Evolutionary conservation across 1,140 invertebrate species (phyloP).

Genomic region (Drosophila bocki): DNA sequence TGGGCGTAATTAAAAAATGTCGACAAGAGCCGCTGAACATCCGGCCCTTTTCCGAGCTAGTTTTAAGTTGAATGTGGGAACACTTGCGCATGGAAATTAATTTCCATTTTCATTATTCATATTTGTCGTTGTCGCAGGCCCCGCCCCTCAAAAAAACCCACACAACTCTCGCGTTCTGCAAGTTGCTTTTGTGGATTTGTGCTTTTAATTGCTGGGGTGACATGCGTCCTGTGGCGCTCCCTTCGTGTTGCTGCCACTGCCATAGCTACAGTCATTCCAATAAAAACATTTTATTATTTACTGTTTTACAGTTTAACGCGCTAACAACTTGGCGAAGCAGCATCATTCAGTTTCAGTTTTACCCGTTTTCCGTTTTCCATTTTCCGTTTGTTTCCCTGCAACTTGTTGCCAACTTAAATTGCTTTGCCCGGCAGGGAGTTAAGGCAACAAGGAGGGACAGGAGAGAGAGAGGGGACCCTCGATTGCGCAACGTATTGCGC

Average conservation of each 20-base stretch:
- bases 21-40: slow-evolving; percentile 41
- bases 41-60: slow-evolving; percentile 36
- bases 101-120: slow-evolving; percentile 76
- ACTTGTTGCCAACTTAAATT: slow-evolving; percentile 77
- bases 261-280: slow-evolving; percentile 56
- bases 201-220: slow-evolving; percentile 68
- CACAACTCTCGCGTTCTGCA: slow-evolving; percentile 34
- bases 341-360: slow-evolving; percentile 47
- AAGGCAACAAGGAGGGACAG: neutral
- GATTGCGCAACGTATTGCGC: slow-evolving; percentile 35
- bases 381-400: slow-evolving; percentile 25
- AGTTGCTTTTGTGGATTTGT: slow-evolving; percentile 60
- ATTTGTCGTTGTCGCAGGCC: slow-evolving; percentile 52
- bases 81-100: slow-evolving; percentile 73
- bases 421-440: slow-evolving; percentile 26
- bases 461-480: neutral
- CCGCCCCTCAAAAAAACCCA: slow-evolving; percentile 1
- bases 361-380: slow-evolving; percentile 12
- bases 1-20: slow-evolving; percentile 64
- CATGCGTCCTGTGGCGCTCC: slow-evolving; percentile 22
- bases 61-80: slow-evolving; percentile 52
- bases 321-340: slow-evolving; percentile 54
- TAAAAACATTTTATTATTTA: slow-evolving; percentile 78
- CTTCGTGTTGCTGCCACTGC: slow-evolving; percentile 1
- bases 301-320: slow-evolving; percentile 75